phyloP scores from a whole-genome alignment of 2,797 vertebrate species.

The Strix occidentalis region DNA sequence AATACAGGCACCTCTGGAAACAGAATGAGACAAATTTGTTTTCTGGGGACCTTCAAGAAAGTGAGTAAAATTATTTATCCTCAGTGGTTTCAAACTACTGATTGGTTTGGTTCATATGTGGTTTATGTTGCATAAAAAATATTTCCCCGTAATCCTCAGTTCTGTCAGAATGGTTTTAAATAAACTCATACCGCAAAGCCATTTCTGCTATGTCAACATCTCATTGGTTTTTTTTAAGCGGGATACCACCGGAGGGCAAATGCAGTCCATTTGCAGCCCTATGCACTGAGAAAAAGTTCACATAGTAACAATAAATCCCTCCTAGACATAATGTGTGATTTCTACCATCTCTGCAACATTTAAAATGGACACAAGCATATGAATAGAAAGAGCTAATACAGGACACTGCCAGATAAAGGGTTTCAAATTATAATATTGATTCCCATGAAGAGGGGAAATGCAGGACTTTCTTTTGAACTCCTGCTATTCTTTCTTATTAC shows the following conservation, averaged over 20 bases:
- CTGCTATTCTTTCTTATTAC: not conserved
- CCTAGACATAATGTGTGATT: not conserved
- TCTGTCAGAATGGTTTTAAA: constrained; percentile 49
- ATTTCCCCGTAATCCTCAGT: not conserved
- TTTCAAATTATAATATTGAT: not conserved
- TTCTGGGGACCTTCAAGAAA: constrained; percentile 6
- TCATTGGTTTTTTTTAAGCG: not conserved
- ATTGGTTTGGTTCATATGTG: constrained; percentile 10
- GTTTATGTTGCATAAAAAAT: constrained; percentile 21
- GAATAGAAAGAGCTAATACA: constrained; percentile 5
- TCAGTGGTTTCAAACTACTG: not conserved
- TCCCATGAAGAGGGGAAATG: not conserved
- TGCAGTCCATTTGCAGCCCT: not conserved
- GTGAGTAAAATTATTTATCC: constrained; percentile 31
- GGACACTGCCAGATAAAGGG: not conserved
- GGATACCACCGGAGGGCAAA: not conserved
- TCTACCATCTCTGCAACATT: not conserved
- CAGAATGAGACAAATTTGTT: constrained; percentile 6
- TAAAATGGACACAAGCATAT: not conserved
- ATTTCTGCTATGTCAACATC: constrained; percentile 20
- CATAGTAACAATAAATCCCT: not conserved
- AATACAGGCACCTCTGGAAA: not conserved
- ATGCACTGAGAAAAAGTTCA: not conserved
- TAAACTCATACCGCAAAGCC: not conserved
- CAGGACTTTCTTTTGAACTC: constrained; percentile 17